Evolutionary conservation across 2,888 invertebrate species (phyloP), one percentile per base, ranked within the genome.

Genomic region (Napeogenes sylphis): DNA sequence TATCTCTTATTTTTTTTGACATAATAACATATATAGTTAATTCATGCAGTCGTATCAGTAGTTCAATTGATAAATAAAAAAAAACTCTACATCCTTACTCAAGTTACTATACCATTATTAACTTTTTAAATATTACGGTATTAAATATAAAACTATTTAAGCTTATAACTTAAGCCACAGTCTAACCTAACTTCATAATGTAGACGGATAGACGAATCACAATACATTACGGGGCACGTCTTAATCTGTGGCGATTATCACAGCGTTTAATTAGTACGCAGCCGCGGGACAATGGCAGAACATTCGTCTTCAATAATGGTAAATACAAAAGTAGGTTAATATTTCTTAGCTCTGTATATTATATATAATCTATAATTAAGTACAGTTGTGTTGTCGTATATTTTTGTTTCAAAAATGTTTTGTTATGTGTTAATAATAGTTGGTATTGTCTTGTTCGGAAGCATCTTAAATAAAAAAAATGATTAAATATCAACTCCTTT

Each of bases 181-280:
- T 55, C 47, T 59, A 71, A 74, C 72, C 75, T 75, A 75, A 75
- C 74, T 75, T 75, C 81, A 84, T 85, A 87, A 87, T 82, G 78
- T 82, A 87, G 89, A 89, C 84, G 79, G 80, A 89, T 82, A 87
- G 89, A 89, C 84, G 79, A 80, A 89, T 89, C 79, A 84, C 72
- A 69, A 73, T 68, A 80, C 85, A 88, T 89, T 88, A 89, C 78
- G 75, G 73, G 76, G 77, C 80, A 82, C 82, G 78, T 84, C 87
- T 89, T 87, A 88, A 89, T 89, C 85, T 80, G 75, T 68, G 78
- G 79, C 82, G 85, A 88, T 88, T 87, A 87, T 82, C 76, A 76
- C 68, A 71, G 71, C 77, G 81, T 82, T 84, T 88, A 88, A 89
- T 89, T 88, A 86, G 81, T 78, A 73, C 73, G 65, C 63, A 81